phyloP scores from a whole-genome alignment of 2,888 invertebrate species.

The Apodemia hepburni region DNA sequence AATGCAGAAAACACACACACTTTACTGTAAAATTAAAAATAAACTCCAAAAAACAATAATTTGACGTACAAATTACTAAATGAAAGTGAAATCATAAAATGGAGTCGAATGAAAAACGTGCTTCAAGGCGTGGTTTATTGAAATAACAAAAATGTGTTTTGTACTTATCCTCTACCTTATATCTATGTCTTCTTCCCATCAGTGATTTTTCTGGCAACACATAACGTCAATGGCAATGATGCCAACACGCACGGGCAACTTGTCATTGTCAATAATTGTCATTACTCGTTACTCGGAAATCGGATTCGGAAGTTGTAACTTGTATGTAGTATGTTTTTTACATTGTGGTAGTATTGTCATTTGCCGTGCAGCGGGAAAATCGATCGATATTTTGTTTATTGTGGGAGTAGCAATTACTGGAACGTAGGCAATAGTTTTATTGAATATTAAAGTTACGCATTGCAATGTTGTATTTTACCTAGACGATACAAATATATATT shows the following conservation, averaged over 20 bases:
- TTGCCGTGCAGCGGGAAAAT: constrained; percentile 38
- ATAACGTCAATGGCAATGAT: constrained; percentile 13
- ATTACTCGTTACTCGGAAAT: constrained; percentile 6
- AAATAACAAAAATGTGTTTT: too few species aligned
- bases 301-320: not conserved
- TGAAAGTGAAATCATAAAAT: too few species aligned
- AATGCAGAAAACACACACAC: too few species aligned
- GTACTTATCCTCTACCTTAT: too few species aligned
- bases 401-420: not conserved
- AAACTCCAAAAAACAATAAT: too few species aligned
- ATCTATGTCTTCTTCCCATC: not conserved
- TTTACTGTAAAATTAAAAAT: too few species aligned
- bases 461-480: not conserved
- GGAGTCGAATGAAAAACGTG: too few species aligned
- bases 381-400: constrained; percentile 35
- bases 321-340: constrained; percentile 24
- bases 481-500: not conserved
- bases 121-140: too few species aligned
- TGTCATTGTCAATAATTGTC: too few species aligned
- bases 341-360: too few species aligned
- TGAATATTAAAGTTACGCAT: not conserved
- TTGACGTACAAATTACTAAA: too few species aligned
- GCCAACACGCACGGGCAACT: constrained; percentile 16
- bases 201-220: not conserved
- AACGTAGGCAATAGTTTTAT: not conserved